Evolutionary conservation across 2,113 vertebrate species (phyloP).

Genomic region (Dermatemys mawii): DNA sequence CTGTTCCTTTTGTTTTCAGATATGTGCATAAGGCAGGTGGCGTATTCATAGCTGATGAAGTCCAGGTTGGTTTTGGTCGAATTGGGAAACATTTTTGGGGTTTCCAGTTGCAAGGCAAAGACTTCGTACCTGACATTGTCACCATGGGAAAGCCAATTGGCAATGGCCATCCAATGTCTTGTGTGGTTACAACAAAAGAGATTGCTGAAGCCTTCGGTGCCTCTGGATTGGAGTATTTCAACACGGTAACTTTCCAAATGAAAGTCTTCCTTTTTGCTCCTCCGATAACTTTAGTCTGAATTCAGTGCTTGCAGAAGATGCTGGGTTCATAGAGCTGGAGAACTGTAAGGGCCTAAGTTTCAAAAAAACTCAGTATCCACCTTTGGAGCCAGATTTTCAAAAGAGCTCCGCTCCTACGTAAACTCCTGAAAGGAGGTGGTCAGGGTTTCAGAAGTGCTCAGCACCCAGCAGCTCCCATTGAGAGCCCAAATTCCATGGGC

Average conservation of each 20-base stretch:
- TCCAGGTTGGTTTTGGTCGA: slow-evolving; percentile 96
- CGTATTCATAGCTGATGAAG: slow-evolving; percentile 94
- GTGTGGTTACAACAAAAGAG: slow-evolving; percentile 93
- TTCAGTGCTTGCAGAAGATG: not conserved
- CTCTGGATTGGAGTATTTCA: slow-evolving; percentile 95
- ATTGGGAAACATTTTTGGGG: slow-evolving; percentile 94
- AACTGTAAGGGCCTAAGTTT: not conserved
- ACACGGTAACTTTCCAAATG: slow-evolving; percentile 84
- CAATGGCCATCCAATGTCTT: slow-evolving; percentile 96
- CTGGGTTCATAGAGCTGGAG: not conserved
- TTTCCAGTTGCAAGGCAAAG: slow-evolving; percentile 92
- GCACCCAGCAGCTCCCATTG: not conserved
- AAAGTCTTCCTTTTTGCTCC: not conserved
- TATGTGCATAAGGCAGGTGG: slow-evolving; percentile 86
- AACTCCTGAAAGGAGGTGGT: not conserved
- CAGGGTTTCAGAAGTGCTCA: not conserved
- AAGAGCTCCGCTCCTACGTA: not conserved
- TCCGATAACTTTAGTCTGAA: not conserved
- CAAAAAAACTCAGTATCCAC: not conserved
- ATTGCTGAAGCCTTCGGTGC: slow-evolving; percentile 90
- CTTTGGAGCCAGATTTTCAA: not conserved
- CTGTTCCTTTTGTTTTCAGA: slow-evolving; percentile 72
- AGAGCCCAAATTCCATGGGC: not conserved
- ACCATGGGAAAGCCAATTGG: slow-evolving; percentile 99
- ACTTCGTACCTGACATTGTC: slow-evolving; percentile 95